Conservation (phyloP, 2,888 invertebrate genomes). For the Ariolimax columbianus region DNA sequence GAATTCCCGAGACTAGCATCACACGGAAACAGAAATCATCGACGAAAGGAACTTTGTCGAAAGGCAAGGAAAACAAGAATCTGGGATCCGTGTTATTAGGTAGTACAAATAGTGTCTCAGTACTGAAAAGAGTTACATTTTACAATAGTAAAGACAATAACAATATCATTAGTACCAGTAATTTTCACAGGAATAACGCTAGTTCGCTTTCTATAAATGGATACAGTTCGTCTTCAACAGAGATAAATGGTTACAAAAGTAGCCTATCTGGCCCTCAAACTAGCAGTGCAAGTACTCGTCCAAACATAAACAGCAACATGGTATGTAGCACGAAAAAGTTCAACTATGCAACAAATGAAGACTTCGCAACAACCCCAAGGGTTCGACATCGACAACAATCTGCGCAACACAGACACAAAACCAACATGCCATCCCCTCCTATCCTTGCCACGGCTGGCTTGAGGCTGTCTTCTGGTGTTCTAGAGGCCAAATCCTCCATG, state of each 20-base stretch:
- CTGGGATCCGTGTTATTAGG: constrained; percentile 19
- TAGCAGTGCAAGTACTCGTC: constrained; percentile 5
- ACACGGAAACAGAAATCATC: constrained; percentile 36
- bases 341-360: not conserved
- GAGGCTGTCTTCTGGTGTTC: not conserved
- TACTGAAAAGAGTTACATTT: constrained; percentile 32
- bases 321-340: constrained; percentile 9
- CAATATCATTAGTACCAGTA: constrained; percentile 50
- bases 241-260: constrained; percentile 8
- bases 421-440: constrained; percentile 25
- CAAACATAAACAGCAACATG: not conserved
- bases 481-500: not conserved
- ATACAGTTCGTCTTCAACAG: not conserved
- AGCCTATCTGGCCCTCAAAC: not conserved
- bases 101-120: constrained; percentile 15
- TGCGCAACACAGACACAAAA: not conserved
- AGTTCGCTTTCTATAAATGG: constrained; percentile 11
- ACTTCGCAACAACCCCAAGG: constrained; percentile 5
- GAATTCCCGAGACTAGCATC: constrained; percentile 33
- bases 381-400: constrained; percentile 32
- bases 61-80: constrained; percentile 29
- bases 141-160: constrained; percentile 45
- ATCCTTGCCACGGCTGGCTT: constrained; percentile 23
- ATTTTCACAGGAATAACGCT: constrained; percentile 34
- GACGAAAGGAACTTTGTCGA: not conserved